phyloP scores from a whole-genome alignment of 2,113 vertebrate genomes.

The Chrysemys picta region DNA sequence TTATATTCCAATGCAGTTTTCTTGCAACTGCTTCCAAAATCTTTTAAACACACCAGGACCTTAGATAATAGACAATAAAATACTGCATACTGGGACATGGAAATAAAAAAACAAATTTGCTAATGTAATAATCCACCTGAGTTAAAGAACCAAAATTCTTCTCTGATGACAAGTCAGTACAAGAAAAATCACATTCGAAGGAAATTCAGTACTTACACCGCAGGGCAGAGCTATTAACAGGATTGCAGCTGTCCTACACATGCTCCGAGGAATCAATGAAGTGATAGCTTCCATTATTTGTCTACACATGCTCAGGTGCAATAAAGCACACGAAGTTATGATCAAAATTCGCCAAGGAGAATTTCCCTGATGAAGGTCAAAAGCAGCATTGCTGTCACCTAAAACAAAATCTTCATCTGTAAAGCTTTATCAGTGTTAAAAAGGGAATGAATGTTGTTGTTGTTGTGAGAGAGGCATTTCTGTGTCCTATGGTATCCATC shows the following conservation, averaged over 20 bases:
- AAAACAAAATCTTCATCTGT: too few species aligned
- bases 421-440: neutral
- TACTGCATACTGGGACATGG: neutral
- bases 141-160: neutral
- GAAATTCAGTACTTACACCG: neutral
- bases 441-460: neutral
- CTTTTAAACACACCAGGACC: neutral
- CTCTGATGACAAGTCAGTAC: neutral
- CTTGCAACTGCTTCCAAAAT: slow-evolving; percentile 13
- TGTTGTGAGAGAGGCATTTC: neutral
- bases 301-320: neutral
- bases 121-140: slow-evolving; percentile 5
- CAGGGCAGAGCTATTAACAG: neutral
- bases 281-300: neutral
- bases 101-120: neutral
- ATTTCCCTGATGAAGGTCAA: slow-evolving; percentile 18
- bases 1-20: slow-evolving; percentile 15
- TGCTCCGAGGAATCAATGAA: neutral
- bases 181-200: neutral
- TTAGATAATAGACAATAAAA: neutral
- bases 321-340: neutral
- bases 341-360: neutral
- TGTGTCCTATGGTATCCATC: neutral
- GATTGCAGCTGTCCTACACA: neutral
- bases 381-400: neutral